Evolutionary conservation across 2,113 vertebrate species (phyloP), one percentile per base, ranked within the genome.

Genomic region (Trachemys scripta): DNA sequence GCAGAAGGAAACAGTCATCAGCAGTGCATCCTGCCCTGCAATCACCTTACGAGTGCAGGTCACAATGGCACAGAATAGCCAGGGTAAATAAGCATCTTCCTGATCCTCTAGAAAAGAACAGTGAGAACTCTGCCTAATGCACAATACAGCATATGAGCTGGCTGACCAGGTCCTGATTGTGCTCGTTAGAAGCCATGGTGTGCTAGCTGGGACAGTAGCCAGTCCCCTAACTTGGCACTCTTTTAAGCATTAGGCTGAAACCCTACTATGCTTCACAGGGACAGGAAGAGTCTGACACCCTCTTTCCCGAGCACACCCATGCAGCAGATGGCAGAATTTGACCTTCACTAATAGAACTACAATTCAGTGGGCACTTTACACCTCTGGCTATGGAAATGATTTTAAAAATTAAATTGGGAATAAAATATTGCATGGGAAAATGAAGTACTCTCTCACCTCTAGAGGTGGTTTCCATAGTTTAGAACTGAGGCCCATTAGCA

Each of bases 51-150:
- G 0, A 1, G 0, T 53, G 14, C 57, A 25, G 42, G 6, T 38
- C 0, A 1, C 20, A 8, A 17, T 87, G n/a, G 22, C 1, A 6
- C 82, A 85, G 56, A 14, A 57, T 57, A 92, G 51, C 13, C 2
- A 51, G 4, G 20, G 59, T 29, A 14, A 54, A 2, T 0, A 69
- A 59, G 16, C 90, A 45, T 13, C 27, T 59, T 51, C 0, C 0
- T 29, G 78, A 31, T 62, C n/a, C 84, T 84, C 53, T 78, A 19
- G 10, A 42, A 56, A 10, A 5, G 35, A 8, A 10, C 24, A 3
- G 50, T 19, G 2, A 11, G 27, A 50, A n/a, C 29, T 13, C 53
- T 85, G 3, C 45, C 53, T 25, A 2, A 83, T 87, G 82, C 22
- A 0, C 17, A 35, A 25, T 78, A 49, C 2, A 22, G 22, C 24